These are phyloP conservation scores for Agrotis puta DNA, from an alignment of 2,888 invertebrate species.

Conservation along the genomic window DNA sequence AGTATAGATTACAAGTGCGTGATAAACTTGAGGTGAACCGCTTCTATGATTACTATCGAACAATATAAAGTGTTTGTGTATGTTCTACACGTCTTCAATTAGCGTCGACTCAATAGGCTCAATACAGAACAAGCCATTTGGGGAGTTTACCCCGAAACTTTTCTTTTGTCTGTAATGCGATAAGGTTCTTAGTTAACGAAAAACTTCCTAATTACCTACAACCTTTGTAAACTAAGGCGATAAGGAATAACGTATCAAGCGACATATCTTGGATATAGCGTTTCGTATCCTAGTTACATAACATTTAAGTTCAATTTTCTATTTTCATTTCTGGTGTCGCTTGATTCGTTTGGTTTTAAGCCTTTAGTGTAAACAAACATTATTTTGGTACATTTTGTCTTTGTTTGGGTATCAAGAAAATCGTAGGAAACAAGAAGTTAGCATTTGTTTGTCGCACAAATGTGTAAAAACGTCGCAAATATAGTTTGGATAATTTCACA, in stretches of 20 bases:
- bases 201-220: constrained; percentile 57
- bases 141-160: constrained; percentile 46
- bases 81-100: constrained; percentile 10
- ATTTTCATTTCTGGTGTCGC: too few species aligned
- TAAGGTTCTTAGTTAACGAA: constrained; percentile 55
- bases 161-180: constrained; percentile 50
- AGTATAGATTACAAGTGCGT: too few species aligned
- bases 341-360: too few species aligned
- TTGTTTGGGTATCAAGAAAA: constrained; percentile 2
- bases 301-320: too few species aligned
- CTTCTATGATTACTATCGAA: background rate
- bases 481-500: too few species aligned
- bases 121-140: constrained; percentile 30
- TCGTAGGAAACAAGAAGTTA: background rate
- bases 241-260: too few species aligned
- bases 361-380: background rate
- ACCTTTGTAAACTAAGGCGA: constrained; percentile 27
- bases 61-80: background rate
- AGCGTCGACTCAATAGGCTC: constrained; percentile 19
- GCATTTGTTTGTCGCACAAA: background rate
- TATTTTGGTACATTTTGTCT: constrained; percentile 7
- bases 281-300: too few species aligned
- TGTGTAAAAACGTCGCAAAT: too few species aligned
- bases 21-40: background rate
- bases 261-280: too few species aligned